phyloP scores from a whole-genome alignment of 2,888 invertebrate genomes.

The Microplitis manilae region DNA sequence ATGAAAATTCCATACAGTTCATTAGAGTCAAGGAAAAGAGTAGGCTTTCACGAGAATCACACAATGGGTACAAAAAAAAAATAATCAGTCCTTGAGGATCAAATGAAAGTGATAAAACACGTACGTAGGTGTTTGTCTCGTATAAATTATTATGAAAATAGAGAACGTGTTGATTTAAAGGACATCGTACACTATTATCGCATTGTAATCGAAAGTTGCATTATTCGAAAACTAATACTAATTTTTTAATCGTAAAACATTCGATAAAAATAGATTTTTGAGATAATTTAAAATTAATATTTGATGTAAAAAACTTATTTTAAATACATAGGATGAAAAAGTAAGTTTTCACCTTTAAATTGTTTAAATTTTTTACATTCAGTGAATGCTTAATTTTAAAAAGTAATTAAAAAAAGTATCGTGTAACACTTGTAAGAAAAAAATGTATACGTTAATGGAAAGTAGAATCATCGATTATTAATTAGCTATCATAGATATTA shows the following conservation, averaged over 20 bases:
- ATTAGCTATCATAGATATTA: background rate
- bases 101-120: conserved; percentile 17
- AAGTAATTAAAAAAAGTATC: background rate
- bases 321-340: too few species aligned
- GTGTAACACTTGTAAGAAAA: background rate
- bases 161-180: background rate
- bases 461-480: background rate
- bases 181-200: background rate
- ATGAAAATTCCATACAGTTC: background rate
- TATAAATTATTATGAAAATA: background rate
- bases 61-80: conserved; percentile 25
- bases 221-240: too few species aligned
- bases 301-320: too few species aligned
- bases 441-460: background rate
- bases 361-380: too few species aligned
- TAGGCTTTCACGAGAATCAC: conserved; percentile 31
- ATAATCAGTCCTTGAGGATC: conserved; percentile 27
- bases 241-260: too few species aligned
- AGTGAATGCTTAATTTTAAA: background rate
- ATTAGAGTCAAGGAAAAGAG: conserved; percentile 43
- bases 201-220: too few species aligned
- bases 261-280: too few species aligned
- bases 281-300: too few species aligned
- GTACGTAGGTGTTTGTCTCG: conserved; percentile 12
- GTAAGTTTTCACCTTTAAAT: too few species aligned